Percentiles rank a stretch among this genome's conserved stretches.
phyloP scores from a whole-genome alignment of 2,113 vertebrate genomes.

The Saguinus imperator region DNA sequence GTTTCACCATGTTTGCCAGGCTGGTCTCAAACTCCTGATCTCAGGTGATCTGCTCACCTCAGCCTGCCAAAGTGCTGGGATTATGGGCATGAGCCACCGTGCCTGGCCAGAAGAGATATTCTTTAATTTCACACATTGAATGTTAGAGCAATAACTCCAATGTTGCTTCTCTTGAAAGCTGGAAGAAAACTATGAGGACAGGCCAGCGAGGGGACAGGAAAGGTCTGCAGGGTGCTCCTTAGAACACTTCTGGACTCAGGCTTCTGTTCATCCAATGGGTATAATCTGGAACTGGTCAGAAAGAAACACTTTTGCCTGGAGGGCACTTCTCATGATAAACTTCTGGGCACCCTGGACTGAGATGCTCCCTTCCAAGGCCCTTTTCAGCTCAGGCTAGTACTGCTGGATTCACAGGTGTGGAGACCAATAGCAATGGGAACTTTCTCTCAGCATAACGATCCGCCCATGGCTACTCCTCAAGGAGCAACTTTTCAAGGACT shows the following conservation, averaged over 20 bases:
- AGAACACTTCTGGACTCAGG: not conserved
- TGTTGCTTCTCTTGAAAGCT: not conserved
- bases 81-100: no score
- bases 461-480: not conserved
- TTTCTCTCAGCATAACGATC: not conserved
- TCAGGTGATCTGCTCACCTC: no score
- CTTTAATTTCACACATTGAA: not conserved
- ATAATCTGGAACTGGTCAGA: not conserved
- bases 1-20: no score
- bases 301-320: not conserved
- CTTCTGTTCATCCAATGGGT: not conserved
- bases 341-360: not conserved
- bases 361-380: not conserved
- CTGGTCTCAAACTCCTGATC: no score
- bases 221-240: not conserved
- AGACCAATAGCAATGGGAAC: not conserved
- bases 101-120: no score
- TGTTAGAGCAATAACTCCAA: not conserved
- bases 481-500: not conserved
- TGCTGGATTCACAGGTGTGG: fast-evolving
- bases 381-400: not conserved
- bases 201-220: not conserved
- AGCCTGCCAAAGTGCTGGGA: no score
- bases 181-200: not conserved
- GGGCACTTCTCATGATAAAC: not conserved